Evolutionary conservation across 2,888 invertebrate species (phyloP).

Genomic region (Sicus ferrugineus): DNA sequence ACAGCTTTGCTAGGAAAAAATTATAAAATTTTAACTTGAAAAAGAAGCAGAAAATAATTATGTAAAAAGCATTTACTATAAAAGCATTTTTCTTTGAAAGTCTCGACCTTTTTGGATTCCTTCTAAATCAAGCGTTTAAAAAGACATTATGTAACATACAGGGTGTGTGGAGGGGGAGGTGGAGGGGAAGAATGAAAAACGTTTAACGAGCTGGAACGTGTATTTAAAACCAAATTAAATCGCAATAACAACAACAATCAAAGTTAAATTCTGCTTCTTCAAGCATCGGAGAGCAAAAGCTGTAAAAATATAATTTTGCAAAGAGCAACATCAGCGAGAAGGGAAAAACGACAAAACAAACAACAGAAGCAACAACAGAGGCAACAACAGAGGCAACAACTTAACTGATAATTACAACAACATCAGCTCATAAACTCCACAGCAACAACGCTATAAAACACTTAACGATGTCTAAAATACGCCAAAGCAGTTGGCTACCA

Average conservation of each 20-base stretch:
- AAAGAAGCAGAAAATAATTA: no score
- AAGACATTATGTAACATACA: neutral
- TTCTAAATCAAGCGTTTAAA: neutral
- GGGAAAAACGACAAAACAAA: neutral
- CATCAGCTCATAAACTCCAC: neutral
- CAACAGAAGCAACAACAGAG: neutral
- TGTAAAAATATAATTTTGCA: neutral
- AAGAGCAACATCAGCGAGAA: neutral
- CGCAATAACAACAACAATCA: conserved; percentile 7
- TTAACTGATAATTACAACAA: neutral
- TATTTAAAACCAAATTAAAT: conserved; percentile 28
- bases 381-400: neutral
- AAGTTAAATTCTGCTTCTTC: no score
- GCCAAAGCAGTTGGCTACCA: neutral
- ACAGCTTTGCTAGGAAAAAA: no score
- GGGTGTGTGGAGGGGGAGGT: neutral
- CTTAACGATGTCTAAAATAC: no score
- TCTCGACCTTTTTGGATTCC: neutral
- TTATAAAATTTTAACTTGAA: no score
- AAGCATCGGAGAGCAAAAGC: neutral
- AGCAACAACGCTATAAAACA: no score
- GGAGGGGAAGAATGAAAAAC: conserved; percentile 7
- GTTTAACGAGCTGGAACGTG: conserved; percentile 27
- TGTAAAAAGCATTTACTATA: neutral
- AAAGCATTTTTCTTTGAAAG: neutral